phyloP scores from a whole-genome alignment of 2,797 vertebrate genomes.

The Enteromius anoplus region DNA sequence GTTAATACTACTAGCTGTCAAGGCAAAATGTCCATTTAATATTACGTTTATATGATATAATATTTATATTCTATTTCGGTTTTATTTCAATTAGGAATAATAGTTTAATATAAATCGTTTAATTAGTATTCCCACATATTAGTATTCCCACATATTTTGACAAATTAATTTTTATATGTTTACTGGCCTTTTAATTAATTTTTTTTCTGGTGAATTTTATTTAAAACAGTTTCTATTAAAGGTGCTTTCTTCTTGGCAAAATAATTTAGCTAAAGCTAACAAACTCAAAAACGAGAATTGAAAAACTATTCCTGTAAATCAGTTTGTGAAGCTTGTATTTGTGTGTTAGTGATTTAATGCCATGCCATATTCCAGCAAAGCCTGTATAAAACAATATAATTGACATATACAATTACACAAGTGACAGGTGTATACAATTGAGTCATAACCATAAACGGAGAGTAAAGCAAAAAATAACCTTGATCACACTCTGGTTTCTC shows the following conservation, averaged over 20 bases:
- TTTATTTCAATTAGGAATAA: not conserved
- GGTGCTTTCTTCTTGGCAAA: not conserved
- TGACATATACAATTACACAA: no score
- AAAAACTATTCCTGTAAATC: not conserved
- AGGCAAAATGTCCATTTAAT: no score
- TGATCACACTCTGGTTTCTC: conserved; percentile 1
- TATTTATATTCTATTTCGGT: not conserved
- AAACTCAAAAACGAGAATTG: not conserved
- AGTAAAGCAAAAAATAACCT: conserved; percentile 1
- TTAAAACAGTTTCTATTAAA: not conserved
- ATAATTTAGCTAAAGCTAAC: no score
- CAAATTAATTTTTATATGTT: not conserved
- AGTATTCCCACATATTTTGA: not conserved
- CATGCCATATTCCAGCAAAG: not conserved
- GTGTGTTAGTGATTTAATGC: not conserved
- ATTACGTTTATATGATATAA: not conserved
- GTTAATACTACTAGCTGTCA: not conserved
- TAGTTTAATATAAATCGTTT: not conserved
- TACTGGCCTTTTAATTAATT: not conserved
- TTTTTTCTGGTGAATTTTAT: no score
- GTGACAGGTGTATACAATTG: no score
- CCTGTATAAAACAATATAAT: not conserved
- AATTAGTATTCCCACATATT: not conserved
- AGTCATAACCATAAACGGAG: conserved; percentile 13
- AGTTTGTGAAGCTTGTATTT: not conserved